Percentiles rank a stretch among this genome's conserved stretches.
Conservation (phyloP, 2,797 vertebrate genomes). For the Amniataba percoides region DNA sequence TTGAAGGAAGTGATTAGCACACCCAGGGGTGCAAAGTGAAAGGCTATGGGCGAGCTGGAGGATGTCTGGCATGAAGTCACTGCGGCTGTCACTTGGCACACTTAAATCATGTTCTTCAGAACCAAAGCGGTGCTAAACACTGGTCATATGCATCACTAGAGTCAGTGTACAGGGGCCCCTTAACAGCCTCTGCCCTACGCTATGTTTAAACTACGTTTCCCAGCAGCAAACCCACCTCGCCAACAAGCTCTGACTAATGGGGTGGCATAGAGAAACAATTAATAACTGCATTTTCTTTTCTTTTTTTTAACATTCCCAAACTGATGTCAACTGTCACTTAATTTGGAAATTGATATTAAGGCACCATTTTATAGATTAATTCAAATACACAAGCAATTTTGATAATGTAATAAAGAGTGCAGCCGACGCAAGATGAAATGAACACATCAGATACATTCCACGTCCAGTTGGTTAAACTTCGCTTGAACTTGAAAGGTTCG, state of each 20-base stretch:
- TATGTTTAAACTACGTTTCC: constrained; percentile 70
- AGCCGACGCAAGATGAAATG: not conserved
- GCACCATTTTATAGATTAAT: not conserved
- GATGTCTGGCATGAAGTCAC: constrained; percentile 71
- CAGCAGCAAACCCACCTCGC: constrained; percentile 52
- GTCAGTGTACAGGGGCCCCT: constrained; percentile 55
- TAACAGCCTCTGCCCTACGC: constrained; percentile 59
- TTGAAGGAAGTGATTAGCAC: constrained; percentile 67
- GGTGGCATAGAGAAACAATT: constrained; percentile 31
- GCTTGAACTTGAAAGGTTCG: constrained; percentile 45
- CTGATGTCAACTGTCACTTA: constrained; percentile 16
- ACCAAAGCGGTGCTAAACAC: constrained; percentile 67
- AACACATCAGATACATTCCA: not conserved
- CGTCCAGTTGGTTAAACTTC: constrained; percentile 24
- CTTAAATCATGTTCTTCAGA: constrained; percentile 63
- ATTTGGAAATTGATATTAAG: constrained; percentile 13
- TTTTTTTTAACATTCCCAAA: not conserved
- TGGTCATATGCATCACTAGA: constrained; percentile 67
- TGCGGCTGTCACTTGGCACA: constrained; percentile 69
- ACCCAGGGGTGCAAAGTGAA: constrained; percentile 67
- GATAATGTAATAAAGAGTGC: not conserved
- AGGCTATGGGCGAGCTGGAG: constrained; percentile 56
- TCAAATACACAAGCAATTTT: constrained; percentile 13
- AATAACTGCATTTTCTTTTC: constrained; percentile 3
- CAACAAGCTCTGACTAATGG: constrained; percentile 33